Evolutionary conservation across 1,140 invertebrate species (phyloP).

Genomic region (Trichoplusia ni): DNA sequence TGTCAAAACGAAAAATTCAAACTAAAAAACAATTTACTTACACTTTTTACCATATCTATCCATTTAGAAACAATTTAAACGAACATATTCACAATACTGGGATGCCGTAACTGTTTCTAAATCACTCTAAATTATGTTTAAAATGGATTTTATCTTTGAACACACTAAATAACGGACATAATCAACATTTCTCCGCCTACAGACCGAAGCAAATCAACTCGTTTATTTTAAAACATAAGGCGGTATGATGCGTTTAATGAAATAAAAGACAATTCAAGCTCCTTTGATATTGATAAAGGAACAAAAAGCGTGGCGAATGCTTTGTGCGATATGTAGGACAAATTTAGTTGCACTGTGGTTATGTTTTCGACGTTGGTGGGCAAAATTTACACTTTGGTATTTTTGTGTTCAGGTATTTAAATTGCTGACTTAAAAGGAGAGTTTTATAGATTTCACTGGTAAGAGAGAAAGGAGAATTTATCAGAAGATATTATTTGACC

Average conservation of each 20-base stretch:
- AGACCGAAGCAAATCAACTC: slow-evolving; percentile 21
- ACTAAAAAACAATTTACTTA: neutral
- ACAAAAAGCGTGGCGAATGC: slow-evolving; percentile 25
- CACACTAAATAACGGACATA: slow-evolving; percentile 3
- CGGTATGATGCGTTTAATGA: slow-evolving; percentile 24
- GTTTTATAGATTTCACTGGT: no score
- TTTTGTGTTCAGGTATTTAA: neutral
- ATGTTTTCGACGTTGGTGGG: neutral
- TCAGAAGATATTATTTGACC: no score
- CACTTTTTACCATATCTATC: neutral
- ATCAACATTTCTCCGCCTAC: slow-evolving; percentile 24
- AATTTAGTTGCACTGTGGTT: neutral
- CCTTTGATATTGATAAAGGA: slow-evolving; percentile 32
- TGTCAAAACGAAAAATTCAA: no score
- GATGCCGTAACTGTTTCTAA: neutral
- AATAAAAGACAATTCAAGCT: slow-evolving; percentile 27
- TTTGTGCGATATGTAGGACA: slow-evolving; percentile 15
- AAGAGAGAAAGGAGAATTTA: no score
- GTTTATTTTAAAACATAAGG: slow-evolving; percentile 11
- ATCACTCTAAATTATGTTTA: slow-evolving; percentile 1
- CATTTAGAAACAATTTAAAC: slow-evolving; percentile 7
- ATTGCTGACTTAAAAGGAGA: no score
- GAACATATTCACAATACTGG: neutral
- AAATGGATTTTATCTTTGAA: neutral
- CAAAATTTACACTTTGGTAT: neutral